Base-by-base conservation (phyloP, 2,888 invertebrate species). In the Sisyra terminalis region DNA sequence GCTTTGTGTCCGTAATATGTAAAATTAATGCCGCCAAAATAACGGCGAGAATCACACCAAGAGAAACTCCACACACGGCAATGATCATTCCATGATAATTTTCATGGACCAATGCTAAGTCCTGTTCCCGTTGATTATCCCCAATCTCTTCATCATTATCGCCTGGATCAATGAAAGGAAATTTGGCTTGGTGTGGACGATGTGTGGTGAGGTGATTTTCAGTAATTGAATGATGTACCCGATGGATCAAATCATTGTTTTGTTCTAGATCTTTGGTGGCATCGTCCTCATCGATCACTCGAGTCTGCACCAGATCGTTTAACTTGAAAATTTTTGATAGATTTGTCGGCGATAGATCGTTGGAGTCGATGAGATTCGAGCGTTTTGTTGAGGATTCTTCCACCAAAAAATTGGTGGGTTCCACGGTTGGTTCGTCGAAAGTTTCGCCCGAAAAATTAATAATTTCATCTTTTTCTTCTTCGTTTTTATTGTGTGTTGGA, bases 61-160 rank as follows among this genome's bases (percentile, higher is more conserved):
- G 67, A 16, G 64, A 67, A 51, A 70, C 67, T 52, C 68, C 65
- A 51, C 69, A 60, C 44, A 69, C 65, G 30, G 69, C 67, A 51
- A 67, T 56, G 40, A 69, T 57, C 51, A 66, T 64, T 45, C 66
- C 57, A 41, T 67, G 64, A 0, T 39, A 44, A 8, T 60, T 55
- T 44, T 57, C 59, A 17, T 65, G 64, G 42, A 67, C 65, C 34
- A 68, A 65, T 41, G 68, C 67, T 10, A 68, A 68, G 47, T 67
- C 68, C 54, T 67, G 68, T 56, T 69, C 68, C 47, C 68, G 67
- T 58, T 67, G 67, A 64, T 68, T 66, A 64, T 66, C 64, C 63
- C 66, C 66, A 48, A 61, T 63, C 53, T 67, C 51, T 46, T 52
- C 67, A 53, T 63, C 63, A 60, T 62, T 61, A 50, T 54, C 4